Base-by-base conservation (phyloP, 2,797 vertebrate species). In the Fundulus diaphanus region DNA sequence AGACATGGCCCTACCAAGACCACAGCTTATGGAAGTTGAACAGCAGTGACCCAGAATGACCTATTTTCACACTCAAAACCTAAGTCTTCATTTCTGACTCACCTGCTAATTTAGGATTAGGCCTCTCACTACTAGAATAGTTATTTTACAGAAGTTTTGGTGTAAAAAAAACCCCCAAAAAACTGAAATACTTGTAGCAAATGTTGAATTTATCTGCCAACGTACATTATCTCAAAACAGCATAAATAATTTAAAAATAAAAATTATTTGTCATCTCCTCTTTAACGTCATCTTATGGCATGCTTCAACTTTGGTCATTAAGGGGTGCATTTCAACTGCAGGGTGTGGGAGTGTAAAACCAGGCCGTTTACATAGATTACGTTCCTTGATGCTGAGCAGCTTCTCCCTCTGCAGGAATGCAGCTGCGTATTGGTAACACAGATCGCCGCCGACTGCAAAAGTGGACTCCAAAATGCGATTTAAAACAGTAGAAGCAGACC, bases 41-140 rank as follows among this genome's bases (percentile, higher is more conserved):
- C 59, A 70, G 74, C 81, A 49, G 15, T 87, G 89, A 93, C 88
- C 92, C 90, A 70, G 65, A 91, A 88, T 87, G 90, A 92, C 88
- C 88, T 76, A 52, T 80, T 73, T 86, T 90, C 77, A 91, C 92
- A 89, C 90, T 89, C 76, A 78, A 84, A 86, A 77, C 70, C 76
- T 76, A 81, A 68, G 78, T 74, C 73, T 85, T 77, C n/a, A 79
- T 76, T 46, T 84, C 72, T 49, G 68, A 75, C 57, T 83, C 68
- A 69, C 49, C 52, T 68, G 35, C 24, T 77, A 35, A 69, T 56
- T 71, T 61, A 63, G 59, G 33, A 27, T 66, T 44, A 27, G 16
- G 40, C 24, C 27, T 66, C 37, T 18, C 13, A 44, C 24, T 16
- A 44, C 24, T 7, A 66, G 37, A 66, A 9, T 42, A 42, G 2